phyloP scores from a whole-genome alignment of 2,888 invertebrate species.

The Camponotus fellah region DNA sequence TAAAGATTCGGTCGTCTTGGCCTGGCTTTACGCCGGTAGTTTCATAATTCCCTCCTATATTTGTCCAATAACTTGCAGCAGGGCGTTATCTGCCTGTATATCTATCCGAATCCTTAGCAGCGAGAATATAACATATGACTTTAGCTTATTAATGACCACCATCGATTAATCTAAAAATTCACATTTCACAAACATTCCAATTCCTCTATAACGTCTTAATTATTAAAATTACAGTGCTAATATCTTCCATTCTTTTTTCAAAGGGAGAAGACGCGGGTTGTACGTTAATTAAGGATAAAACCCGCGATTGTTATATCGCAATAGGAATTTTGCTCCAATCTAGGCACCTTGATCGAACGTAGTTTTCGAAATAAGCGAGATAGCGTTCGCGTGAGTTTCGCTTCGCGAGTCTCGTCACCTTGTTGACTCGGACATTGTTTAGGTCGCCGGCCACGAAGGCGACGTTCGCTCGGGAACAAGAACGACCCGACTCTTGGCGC shows the following conservation, averaged over 20 bases:
- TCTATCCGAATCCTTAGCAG: not conserved
- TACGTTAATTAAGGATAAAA: not conserved
- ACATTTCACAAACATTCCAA: not conserved
- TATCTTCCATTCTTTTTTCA: not conserved
- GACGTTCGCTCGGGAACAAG: conserved; percentile 58
- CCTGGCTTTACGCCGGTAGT: conserved; percentile 37
- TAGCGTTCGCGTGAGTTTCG: not conserved
- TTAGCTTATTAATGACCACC: not conserved
- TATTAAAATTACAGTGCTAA: not conserved
- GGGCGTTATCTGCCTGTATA: not conserved
- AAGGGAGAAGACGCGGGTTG: not conserved
- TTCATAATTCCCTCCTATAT: conserved; percentile 62
- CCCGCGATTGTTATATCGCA: not conserved
- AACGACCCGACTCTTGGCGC: conserved; percentile 70
- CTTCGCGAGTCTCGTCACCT: conserved; percentile 34
- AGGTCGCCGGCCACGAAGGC: conserved; percentile 57
- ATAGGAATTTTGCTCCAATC: not conserved
- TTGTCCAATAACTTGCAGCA: conserved; percentile 51
- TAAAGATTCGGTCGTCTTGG: conserved; percentile 44
- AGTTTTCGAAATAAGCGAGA: conserved; percentile 25
- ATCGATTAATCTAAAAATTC: not conserved
- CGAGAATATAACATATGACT: not conserved
- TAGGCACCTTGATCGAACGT: not conserved
- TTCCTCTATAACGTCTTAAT: not conserved
- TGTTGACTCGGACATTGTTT: conserved; percentile 65